These are phyloP conservation scores for Hoplias malabaricus DNA, from an alignment of 2,113 vertebrate species.

Conservation along the genomic window DNA sequence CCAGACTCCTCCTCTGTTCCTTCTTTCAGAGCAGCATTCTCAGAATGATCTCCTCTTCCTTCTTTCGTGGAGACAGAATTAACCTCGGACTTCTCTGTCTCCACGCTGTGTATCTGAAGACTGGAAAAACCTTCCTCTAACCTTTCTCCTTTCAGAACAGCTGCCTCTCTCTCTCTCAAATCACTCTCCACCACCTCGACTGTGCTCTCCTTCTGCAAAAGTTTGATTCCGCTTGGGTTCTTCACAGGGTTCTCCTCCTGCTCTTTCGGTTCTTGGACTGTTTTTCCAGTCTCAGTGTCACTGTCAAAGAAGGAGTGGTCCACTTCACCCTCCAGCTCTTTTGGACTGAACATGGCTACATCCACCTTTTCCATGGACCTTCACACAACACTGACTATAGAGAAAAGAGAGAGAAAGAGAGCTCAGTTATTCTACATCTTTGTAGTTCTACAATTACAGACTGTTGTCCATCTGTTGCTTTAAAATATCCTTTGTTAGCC, in stretches of 20 bases:
- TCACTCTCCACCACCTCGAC: background rate
- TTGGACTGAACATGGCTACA: constrained; percentile 75
- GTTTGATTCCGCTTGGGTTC: background rate
- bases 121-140: background rate
- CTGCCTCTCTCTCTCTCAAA: background rate
- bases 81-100: background rate
- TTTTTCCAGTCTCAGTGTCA: constrained; percentile 61
- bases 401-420: background rate
- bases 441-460: too few species aligned
- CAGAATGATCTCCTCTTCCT: background rate
- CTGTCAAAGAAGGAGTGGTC: constrained; percentile 97
- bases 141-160: background rate
- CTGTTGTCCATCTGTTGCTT: too few species aligned
- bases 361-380: background rate
- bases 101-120: background rate
- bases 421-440: too few species aligned
- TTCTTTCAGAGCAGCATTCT: background rate
- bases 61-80: background rate
- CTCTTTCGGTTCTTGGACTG: constrained; percentile 21
- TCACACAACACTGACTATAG: background rate
- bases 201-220: background rate
- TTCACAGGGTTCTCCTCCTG: background rate
- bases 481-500: too few species aligned
- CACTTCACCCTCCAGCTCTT: constrained; percentile 83
- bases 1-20: background rate